These are phyloP conservation scores for Homarus americanus DNA, from an alignment of 1,140 invertebrate species.

Conservation along the genomic window DNA sequence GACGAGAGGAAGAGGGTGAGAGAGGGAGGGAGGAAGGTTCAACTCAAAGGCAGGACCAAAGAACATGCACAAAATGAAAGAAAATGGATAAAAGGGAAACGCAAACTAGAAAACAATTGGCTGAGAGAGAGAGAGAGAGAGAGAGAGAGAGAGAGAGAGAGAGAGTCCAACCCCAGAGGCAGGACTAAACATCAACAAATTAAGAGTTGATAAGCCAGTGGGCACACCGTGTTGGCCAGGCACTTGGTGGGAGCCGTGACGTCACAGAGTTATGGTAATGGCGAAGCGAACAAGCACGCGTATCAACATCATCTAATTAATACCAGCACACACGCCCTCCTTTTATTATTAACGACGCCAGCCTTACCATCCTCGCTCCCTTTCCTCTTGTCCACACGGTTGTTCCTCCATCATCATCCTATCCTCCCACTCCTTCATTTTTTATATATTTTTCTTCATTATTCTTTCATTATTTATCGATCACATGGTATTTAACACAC, in stretches of 20 bases:
- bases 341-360: conserved; percentile 29
- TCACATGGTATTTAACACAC: background rate
- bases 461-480: no score
- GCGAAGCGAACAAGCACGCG: conserved; percentile 22
- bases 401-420: background rate
- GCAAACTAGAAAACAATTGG: no score
- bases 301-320: conserved; percentile 44
- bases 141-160: no score
- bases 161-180: no score
- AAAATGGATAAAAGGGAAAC: no score
- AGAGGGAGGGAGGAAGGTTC: no score
- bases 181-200: background rate
- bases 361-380: background rate
- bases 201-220: background rate
- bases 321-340: conserved; percentile 5
- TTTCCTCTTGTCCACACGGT: background rate
- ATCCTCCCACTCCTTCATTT: background rate
- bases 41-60: no score
- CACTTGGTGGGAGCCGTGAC: conserved; percentile 13
- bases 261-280: conserved; percentile 30
- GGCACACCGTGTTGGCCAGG: background rate
- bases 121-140: no score
- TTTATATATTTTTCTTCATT: background rate
- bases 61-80: no score
- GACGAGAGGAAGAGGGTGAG: no score